Percentiles rank a stretch among this genome's conserved stretches.
These are phyloP conservation scores for Larimichthys polyactis DNA, from an alignment of 2,113 vertebrate genomes.

Conservation along the genomic window DNA sequence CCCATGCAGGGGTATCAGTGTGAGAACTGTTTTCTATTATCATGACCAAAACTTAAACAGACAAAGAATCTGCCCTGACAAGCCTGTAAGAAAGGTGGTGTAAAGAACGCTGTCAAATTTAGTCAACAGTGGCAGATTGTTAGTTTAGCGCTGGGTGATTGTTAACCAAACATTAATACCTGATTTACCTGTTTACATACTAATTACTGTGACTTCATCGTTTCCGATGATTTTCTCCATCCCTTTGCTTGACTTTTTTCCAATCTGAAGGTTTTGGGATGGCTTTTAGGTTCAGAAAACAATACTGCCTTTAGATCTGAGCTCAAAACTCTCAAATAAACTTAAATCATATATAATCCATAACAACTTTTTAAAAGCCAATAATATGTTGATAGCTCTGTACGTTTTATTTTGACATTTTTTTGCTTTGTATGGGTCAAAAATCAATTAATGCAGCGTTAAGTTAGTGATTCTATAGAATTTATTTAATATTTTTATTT, in stretches of 20 bases:
- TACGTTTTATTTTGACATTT: too few relatives aligned
- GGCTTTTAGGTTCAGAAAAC: too few relatives aligned
- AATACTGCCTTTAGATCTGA: too few relatives aligned
- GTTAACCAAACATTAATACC: constrained; percentile 7
- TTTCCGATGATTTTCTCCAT: not conserved
- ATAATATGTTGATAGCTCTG: not conserved
- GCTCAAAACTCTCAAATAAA: not conserved
- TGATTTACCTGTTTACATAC: constrained; percentile 4
- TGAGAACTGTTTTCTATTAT: not conserved
- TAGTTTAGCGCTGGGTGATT: not conserved
- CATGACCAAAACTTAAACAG: not conserved
- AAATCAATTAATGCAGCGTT: too few relatives aligned
- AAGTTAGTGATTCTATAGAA: not conserved
- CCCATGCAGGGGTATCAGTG: not conserved
- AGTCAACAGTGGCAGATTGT: not conserved
- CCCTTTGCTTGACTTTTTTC: not conserved
- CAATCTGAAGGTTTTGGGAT: not conserved
- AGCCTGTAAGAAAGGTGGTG: not conserved
- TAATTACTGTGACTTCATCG: not conserved
- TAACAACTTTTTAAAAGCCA: not conserved
- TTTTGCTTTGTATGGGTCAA: too few relatives aligned
- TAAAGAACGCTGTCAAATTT: not conserved
- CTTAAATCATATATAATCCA: not conserved
- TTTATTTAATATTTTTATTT: too few relatives aligned
- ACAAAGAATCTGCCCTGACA: not conserved